Conservation (phyloP, 2,113 vertebrate genomes). For the Neomonachus schauinslandi region DNA sequence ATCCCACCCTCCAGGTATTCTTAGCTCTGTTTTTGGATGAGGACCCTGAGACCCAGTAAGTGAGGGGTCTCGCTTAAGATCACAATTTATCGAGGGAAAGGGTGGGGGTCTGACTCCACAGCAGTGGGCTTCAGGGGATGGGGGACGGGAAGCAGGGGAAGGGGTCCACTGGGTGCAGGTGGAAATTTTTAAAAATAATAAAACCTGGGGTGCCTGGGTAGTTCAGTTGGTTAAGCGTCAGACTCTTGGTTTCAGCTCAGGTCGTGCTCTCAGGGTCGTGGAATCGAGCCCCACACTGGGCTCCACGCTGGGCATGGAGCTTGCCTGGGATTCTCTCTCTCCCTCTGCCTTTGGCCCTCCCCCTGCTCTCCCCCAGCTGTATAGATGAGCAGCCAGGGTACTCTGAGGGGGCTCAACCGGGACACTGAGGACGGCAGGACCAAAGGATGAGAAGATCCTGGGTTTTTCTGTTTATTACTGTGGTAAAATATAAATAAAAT, state of each 20-base stretch:
- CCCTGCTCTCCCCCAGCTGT: neutral
- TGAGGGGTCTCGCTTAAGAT: neutral
- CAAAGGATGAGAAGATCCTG: neutral
- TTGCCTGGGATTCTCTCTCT: neutral
- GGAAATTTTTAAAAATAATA: neutral
- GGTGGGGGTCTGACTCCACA: neutral
- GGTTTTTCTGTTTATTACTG: neutral
- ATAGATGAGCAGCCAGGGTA: rapidly evolving
- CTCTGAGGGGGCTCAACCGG: too few species aligned
- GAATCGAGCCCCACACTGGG: too few species aligned
- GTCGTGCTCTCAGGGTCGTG: neutral
- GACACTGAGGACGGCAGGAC: neutral
- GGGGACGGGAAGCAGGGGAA: neutral
- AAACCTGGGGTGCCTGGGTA: neutral
- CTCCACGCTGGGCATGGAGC: neutral
- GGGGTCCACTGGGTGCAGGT: neutral
- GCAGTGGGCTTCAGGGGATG: neutral
- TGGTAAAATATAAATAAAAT: neutral
- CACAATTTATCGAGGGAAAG: neutral
- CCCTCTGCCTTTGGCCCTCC: neutral
- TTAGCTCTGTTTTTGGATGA: constrained; percentile 22
- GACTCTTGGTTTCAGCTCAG: neutral
- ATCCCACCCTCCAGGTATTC: neutral
- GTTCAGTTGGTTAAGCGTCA: neutral
- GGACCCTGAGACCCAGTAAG: neutral